A percentile compares a stretch with the other conserved stretches of the same genome.
Conservation (phyloP, 2,888 invertebrate species). For the Heliconius ethilla region DNA sequence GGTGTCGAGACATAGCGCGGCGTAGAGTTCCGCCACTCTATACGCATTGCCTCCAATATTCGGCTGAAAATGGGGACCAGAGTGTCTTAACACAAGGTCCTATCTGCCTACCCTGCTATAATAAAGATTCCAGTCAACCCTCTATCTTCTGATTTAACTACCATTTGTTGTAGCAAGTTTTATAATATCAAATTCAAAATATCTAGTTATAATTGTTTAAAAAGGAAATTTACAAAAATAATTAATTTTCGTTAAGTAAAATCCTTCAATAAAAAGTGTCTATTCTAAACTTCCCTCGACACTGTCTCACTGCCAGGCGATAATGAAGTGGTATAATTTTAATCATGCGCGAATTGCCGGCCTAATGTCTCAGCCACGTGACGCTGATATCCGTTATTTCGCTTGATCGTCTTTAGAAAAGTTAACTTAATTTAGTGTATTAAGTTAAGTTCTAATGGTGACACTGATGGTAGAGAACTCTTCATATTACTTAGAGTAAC, state of each 20-base stretch:
- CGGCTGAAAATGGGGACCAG: too few species aligned
- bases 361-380: constrained; percentile 74
- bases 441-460: constrained; percentile 17
- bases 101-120: too few species aligned
- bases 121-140: too few species aligned
- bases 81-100: too few species aligned
- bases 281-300: constrained; percentile 46
- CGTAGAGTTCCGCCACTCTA: too few species aligned
- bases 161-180: neutral
- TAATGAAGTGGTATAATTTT: constrained; percentile 79
- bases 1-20: too few species aligned
- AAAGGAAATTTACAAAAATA: neutral
- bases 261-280: neutral
- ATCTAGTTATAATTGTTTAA: neutral
- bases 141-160: neutral
- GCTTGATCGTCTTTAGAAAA: constrained; percentile 54
- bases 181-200: neutral
- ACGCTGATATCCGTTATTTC: constrained; percentile 58
- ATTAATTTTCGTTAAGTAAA: neutral
- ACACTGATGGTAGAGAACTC: neutral
- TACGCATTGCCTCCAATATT: too few species aligned
- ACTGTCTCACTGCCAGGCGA: constrained; percentile 69
- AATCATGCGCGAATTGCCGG: constrained; percentile 77
- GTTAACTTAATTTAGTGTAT: constrained; percentile 30
- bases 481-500: neutral